Conservation (phyloP, 2,797 vertebrate genomes). For the Podarcis lilfordi region DNA sequence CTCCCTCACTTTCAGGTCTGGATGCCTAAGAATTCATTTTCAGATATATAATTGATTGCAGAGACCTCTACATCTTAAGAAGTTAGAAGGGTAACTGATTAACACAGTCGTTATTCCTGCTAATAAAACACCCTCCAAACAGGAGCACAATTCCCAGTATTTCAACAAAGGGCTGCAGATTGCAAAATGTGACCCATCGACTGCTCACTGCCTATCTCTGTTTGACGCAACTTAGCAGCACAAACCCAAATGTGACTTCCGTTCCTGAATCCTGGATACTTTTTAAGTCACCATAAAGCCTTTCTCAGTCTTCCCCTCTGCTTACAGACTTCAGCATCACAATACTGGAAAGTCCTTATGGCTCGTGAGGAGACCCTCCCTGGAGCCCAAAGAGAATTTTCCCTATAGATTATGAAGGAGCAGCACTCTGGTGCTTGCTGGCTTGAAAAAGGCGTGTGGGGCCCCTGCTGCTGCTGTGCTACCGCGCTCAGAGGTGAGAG, state of each 20-base stretch:
- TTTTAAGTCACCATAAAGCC: neutral
- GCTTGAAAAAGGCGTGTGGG: too few species aligned
- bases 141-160: neutral
- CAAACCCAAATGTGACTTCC: neutral
- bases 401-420: too few species aligned
- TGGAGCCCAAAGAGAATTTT: too few species aligned
- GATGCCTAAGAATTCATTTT: neutral
- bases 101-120: neutral
- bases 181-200: neutral
- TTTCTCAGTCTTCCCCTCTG: neutral
- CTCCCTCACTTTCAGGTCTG: neutral
- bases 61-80: neutral
- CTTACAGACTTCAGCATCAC: neutral
- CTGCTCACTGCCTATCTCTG: too few species aligned
- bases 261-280: neutral
- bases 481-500: too few species aligned
- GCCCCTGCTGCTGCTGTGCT: too few species aligned
- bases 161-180: neutral
- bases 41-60: neutral
- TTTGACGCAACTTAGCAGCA: neutral
- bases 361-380: too few species aligned
- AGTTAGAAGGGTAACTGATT: neutral
- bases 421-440: too few species aligned
- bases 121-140: neutral
- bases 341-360: neutral